phyloP scores from a whole-genome alignment of 1,140 invertebrate species.

The Vanessa tameamea region DNA sequence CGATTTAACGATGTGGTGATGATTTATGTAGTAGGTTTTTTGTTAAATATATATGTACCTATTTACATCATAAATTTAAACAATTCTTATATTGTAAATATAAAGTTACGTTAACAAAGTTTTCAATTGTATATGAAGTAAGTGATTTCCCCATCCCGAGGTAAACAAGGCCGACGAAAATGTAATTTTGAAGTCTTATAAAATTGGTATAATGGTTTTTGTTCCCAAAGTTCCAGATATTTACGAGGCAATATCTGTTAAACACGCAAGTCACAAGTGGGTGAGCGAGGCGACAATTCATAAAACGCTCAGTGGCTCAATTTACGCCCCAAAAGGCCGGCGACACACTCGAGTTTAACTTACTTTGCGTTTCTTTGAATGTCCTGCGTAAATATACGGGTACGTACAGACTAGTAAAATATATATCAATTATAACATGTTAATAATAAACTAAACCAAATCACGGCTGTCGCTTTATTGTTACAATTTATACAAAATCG shows the following conservation, averaged over 20 bases:
- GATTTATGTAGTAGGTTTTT: no score
- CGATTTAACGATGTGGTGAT: no score
- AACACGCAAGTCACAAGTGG: conserved; percentile 28
- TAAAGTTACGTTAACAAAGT: neutral
- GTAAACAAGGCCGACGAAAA: neutral
- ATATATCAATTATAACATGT: no score
- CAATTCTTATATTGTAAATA: neutral
- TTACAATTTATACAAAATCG: no score
- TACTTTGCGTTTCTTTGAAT: neutral
- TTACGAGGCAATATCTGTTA: conserved; percentile 30
- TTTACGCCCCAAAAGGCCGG: conserved; percentile 35
- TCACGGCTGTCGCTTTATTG: no score
- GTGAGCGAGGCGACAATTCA: conserved; percentile 47
- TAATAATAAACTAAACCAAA: no score
- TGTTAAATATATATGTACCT: no score
- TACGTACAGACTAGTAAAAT: neutral
- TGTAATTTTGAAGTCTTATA: conserved; percentile 25
- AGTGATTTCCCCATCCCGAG: conserved; percentile 1
- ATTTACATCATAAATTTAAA: no score
- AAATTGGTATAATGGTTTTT: conserved; percentile 28
- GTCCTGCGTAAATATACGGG: neutral
- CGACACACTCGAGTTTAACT: neutral
- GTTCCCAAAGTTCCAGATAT: conserved; percentile 26
- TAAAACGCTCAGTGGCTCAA: conserved; percentile 49
- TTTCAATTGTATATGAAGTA: neutral